Evolutionary conservation across 2,797 vertebrate genomes (phyloP), one percentile per base, ranked within the genome.

Genomic region (Rhinoraja longicauda): DNA sequence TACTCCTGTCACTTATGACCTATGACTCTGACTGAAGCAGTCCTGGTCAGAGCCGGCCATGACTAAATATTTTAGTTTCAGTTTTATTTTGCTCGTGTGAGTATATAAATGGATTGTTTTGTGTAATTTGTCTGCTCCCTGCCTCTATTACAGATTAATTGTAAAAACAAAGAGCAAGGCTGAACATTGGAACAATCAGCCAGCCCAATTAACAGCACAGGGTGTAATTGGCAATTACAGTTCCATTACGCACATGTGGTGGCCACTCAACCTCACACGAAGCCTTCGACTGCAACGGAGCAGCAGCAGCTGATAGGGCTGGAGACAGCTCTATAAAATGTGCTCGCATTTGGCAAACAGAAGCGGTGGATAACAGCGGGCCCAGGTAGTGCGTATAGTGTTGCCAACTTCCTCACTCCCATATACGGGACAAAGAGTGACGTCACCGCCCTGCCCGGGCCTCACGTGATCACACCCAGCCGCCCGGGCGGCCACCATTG

Each of bases 161-260:
- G 93, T 81, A 94, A 67, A 59, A 70, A 79, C 93, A 93, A 59
- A 92, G 92, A 62, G 93, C 53, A 67, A 81, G 76, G 79, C 76
- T 81, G 75, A 79, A 77, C 57, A 77, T 72, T 93, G 93, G 67
- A 94, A 95, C 86, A 93, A 94, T 94, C 93, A 86, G 93, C 90
- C 94, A 93, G 94, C 78, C 94, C 95, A 95, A 95, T 96, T 95
- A 96, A 94, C 94, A 93, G 95, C 94, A 94, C 93, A 94, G 94
- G 93, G 95, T 95, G 95, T 95, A 96, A 96, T 95, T 95, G 95
- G 93, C 95, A 95, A 95, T 96, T 95, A 94, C 94, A 94, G 93
- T 95, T 94, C 95, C 95, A 95, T 95, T 95, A 95, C 84, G 93
- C 77, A 94, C 93, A 93, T 59, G 94, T 95, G 94, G 94, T 95